A percentile compares a stretch with the other conserved stretches of the same genome.
Evolutionary conservation across 1,140 invertebrate species (phyloP).

Genomic region (Drosophila suzukii): DNA sequence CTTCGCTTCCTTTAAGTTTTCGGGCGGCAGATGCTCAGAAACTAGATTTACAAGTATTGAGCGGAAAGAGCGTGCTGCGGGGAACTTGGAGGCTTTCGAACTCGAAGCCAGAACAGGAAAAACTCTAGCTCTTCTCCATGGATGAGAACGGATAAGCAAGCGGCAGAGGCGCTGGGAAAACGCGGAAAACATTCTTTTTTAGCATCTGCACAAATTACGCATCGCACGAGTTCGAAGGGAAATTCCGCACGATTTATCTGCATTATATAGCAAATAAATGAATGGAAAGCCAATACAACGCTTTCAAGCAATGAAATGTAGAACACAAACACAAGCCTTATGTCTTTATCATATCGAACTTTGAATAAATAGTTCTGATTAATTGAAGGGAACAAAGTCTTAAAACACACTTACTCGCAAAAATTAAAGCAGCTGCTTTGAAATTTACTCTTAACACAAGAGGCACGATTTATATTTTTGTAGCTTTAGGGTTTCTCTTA

Average conservation of each 20-base stretch:
- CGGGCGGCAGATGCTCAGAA: slow-evolving; percentile 30
- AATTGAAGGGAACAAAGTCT: slow-evolving; percentile 15
- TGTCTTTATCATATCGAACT: slow-evolving; percentile 58
- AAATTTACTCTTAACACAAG: too few relatives aligned
- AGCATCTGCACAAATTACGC: slow-evolving; percentile 23
- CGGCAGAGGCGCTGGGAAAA: slow-evolving; percentile 41
- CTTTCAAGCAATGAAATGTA: slow-evolving; percentile 21
- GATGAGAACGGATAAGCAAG: slow-evolving; percentile 15
- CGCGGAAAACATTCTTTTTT: slow-evolving; percentile 55
- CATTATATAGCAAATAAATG: slow-evolving; percentile 1
- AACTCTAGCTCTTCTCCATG: slow-evolving; percentile 13
- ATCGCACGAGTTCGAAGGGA: slow-evolving; percentile 11
- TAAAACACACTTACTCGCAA: not conserved
- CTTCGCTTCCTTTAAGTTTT: slow-evolving; percentile 31
- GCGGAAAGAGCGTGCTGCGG: slow-evolving; percentile 14
- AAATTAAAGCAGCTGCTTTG: too few relatives aligned
- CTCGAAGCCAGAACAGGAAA: slow-evolving; percentile 66
- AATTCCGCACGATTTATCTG: slow-evolving; percentile 51
- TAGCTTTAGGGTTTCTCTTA: not conserved
- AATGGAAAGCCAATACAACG: slow-evolving; percentile 5
- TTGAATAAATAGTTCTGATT: slow-evolving; percentile 56
- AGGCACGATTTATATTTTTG: not conserved
- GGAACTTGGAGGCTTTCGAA: slow-evolving; percentile 15
- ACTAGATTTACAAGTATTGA: slow-evolving; percentile 78
- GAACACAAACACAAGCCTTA: slow-evolving; percentile 11